Percentiles rank a stretch among this genome's conserved stretches.
phyloP scores from a whole-genome alignment of 2,888 invertebrate genomes.

The Scaptomyza polygonia region DNA sequence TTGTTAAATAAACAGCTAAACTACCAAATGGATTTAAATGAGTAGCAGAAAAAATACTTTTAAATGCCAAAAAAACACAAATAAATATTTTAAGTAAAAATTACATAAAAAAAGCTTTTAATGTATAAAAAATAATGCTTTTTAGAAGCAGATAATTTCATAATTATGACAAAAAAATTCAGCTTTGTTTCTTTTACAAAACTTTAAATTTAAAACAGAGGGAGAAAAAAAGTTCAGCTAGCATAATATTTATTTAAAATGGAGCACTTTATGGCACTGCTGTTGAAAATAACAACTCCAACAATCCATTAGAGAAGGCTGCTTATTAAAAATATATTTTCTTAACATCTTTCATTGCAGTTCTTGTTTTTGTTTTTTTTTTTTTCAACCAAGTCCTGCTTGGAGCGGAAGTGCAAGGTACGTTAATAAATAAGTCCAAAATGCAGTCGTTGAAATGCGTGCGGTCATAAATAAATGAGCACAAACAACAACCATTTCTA shows the following conservation, averaged over 20 bases:
- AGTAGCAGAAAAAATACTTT: too few relatives aligned
- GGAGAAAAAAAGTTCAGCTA: neutral
- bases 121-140: too few relatives aligned
- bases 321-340: conserved; percentile 38
- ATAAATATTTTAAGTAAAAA: too few relatives aligned
- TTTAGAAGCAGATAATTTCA: too few relatives aligned
- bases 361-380: conserved; percentile 2
- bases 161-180: too few relatives aligned
- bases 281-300: neutral
- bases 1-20: neutral
- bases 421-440: conserved; percentile 66
- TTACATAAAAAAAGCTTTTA: too few relatives aligned
- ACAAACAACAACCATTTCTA: conserved; percentile 42
- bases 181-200: too few relatives aligned
- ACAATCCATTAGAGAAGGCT: conserved; percentile 23
- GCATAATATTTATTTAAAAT: neutral
- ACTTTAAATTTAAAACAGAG: too few relatives aligned
- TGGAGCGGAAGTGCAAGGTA: conserved; percentile 54
- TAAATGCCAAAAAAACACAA: too few relatives aligned
- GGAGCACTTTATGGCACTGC: conserved; percentile 1
- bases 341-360: conserved; percentile 46
- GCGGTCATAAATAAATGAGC: conserved; percentile 57
- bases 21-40: too few relatives aligned
- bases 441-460: conserved; percentile 51
- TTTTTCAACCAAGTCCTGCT: conserved; percentile 10